Conservation (phyloP, 2,888 invertebrate species). For the Eupithecia insigniata region DNA sequence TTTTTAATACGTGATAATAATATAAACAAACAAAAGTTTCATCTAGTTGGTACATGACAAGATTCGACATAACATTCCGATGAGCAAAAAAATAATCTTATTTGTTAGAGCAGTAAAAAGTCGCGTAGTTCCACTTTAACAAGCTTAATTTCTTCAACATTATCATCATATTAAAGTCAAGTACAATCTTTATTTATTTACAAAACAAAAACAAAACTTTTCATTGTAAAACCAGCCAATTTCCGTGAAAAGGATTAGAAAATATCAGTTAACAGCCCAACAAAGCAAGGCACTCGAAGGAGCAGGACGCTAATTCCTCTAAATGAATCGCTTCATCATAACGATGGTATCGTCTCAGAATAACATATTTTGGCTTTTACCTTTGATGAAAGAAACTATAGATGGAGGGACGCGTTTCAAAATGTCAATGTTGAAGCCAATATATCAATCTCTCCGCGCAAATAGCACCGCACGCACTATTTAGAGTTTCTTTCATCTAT, state of each 20-base stretch:
- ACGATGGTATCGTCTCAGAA: no score
- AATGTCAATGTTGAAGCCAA: no score
- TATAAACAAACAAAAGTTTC: no score
- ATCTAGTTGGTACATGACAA: neutral
- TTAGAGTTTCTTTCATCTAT: no score
- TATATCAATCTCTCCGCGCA: no score
- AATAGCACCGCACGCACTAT: no score
- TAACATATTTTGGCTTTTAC: no score
- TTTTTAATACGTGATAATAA: no score
- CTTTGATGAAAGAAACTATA: no score
- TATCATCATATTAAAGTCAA: conserved; percentile 1
- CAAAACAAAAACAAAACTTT: conserved; percentile 7
- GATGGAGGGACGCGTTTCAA: no score
- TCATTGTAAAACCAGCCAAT: conserved; percentile 10
- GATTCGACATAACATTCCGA: neutral
- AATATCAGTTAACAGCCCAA: conserved; percentile 19
- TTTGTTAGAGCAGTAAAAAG: neutral
- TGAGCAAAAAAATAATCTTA: neutral
- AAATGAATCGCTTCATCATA: no score
- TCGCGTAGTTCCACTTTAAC: neutral
- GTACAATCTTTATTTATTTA: neutral
- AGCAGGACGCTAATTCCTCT: no score
- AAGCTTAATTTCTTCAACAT: neutral
- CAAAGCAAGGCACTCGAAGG: conserved; percentile 25
- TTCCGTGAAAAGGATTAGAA: conserved; percentile 17